Conservation (phyloP, 2,797 vertebrate genomes). For the Labeo calbasu region DNA sequence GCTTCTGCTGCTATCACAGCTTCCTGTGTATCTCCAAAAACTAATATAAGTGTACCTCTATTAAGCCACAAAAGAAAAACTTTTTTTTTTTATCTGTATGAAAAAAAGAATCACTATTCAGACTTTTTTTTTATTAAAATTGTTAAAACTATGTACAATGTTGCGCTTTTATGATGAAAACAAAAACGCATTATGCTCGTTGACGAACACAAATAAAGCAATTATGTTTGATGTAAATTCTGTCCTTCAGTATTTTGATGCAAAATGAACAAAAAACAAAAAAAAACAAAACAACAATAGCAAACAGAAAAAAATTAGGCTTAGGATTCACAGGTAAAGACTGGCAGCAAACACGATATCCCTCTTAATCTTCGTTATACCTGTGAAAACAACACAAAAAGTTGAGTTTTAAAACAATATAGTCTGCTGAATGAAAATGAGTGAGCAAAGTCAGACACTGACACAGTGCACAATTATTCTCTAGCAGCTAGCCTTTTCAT, state of each 20-base stretch:
- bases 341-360: slow-evolving; percentile 99
- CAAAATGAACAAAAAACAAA: slow-evolving; percentile 21
- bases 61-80: slow-evolving; percentile 51
- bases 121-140: slow-evolving; percentile 85
- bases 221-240: slow-evolving; percentile 59
- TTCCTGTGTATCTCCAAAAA: slow-evolving; percentile 78
- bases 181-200: slow-evolving; percentile 72
- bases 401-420: background rate
- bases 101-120: slow-evolving; percentile 70
- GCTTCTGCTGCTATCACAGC: slow-evolving; percentile 83
- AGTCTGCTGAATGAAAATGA: background rate
- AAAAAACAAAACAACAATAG: background rate
- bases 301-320: background rate
- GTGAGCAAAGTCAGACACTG: background rate
- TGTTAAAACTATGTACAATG: slow-evolving; percentile 86
- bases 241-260: slow-evolving; percentile 47
- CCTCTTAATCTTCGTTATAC: slow-evolving; percentile 98
- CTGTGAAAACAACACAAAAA: slow-evolving; percentile 68
- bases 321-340: slow-evolving; percentile 86
- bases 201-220: slow-evolving; percentile 63
- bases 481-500: too few relatives aligned
- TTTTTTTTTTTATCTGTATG: slow-evolving; percentile 74
- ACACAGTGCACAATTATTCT: background rate
- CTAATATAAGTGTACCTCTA: slow-evolving; percentile 66
- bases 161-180: slow-evolving; percentile 62